Percentiles rank a stretch among this genome's conserved stretches.
These are phyloP conservation scores for Cetonia aurata DNA, from an alignment of 2,888 invertebrate genomes.

Conservation along the genomic window DNA sequence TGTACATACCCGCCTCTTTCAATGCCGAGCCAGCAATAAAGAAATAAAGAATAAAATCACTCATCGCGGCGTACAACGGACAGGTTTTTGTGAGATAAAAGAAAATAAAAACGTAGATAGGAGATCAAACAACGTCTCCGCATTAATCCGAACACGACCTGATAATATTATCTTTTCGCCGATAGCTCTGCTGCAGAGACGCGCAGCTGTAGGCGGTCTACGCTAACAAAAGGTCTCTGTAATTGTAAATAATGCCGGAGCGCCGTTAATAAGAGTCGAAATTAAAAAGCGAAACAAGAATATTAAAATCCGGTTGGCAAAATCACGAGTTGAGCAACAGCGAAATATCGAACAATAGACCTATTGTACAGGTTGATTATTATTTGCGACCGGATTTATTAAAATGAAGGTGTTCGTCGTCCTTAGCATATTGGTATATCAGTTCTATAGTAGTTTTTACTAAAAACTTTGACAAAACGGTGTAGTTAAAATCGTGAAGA, in stretches of 20 bases:
- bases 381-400: no score
- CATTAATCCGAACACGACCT: slow-evolving; percentile 17
- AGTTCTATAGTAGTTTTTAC: no score
- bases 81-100: slow-evolving; percentile 7
- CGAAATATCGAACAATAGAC: no score
- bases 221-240: slow-evolving; percentile 27
- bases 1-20: no score
- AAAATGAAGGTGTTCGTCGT: no score
- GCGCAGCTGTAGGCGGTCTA: slow-evolving; percentile 34
- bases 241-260: slow-evolving; percentile 36
- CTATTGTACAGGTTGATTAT: no score
- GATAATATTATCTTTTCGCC: slow-evolving; percentile 27
- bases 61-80: slow-evolving; percentile 12
- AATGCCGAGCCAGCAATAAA: no score
- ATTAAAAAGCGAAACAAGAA: slow-evolving; percentile 36
- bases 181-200: not conserved
- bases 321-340: not conserved
- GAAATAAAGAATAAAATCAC: slow-evolving; percentile 18
- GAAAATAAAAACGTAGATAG: slow-evolving; percentile 14
- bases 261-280: slow-evolving; percentile 28
- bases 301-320: slow-evolving; percentile 13
- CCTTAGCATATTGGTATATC: no score
- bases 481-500: no score
- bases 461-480: no score
- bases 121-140: slow-evolving; percentile 28